Percentiles rank a stretch among this genome's conserved stretches.
Conservation (phyloP, 2,797 vertebrate genomes). For the Cyprinodon diabolis region DNA sequence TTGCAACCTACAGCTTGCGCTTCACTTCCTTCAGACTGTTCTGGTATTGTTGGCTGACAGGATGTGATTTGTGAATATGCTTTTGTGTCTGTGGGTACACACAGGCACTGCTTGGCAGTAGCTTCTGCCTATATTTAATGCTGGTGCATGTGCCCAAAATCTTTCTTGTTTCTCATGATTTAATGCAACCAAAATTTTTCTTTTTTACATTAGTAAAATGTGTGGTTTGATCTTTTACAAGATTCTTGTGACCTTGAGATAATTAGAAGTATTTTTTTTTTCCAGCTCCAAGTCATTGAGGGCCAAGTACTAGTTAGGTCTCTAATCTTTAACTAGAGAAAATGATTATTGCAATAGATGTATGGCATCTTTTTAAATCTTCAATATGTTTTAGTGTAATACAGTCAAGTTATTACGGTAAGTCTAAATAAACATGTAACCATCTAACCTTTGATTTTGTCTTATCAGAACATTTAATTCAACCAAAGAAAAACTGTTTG, state of each 20-base stretch:
- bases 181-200: neutral
- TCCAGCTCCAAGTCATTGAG: neutral
- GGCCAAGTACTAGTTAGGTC: neutral
- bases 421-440: neutral
- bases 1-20: conserved; percentile 45
- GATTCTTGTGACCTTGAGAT: neutral
- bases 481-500: neutral
- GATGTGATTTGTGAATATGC: conserved; percentile 57
- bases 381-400: neutral
- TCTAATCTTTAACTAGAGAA: neutral
- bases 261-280: neutral
- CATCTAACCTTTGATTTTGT: neutral
- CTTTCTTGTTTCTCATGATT: neutral
- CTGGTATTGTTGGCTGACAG: conserved; percentile 51
- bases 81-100: conserved; percentile 34
- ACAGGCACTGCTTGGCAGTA: conserved; percentile 24
- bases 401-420: no score
- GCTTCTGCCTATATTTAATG: conserved; percentile 18
- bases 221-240: neutral
- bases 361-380: neutral
- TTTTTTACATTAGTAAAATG: neutral
- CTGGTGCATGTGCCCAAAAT: neutral
- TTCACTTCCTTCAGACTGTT: conserved; percentile 46
- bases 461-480: neutral
- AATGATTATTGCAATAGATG: neutral